phyloP scores from a whole-genome alignment of 2,113 vertebrate genomes.

The Mohoua ochrocephala region DNA sequence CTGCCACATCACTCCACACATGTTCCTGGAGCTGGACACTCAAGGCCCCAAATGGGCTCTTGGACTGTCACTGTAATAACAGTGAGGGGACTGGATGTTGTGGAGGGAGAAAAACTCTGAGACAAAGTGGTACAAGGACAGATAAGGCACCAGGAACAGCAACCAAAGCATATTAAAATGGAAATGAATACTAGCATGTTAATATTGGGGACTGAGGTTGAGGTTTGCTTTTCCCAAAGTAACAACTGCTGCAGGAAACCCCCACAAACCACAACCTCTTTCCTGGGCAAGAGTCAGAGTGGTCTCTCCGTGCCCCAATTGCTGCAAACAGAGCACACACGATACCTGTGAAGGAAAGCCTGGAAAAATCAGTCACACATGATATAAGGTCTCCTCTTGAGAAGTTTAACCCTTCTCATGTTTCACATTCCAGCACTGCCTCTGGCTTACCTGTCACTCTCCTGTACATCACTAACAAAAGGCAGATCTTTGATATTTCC shows the following conservation, averaged over 20 bases:
- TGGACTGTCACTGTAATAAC: background rate
- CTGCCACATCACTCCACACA: background rate
- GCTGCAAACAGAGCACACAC: background rate
- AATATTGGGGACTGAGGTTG: rapidly evolving
- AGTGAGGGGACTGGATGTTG: background rate
- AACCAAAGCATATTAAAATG: background rate
- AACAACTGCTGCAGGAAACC: background rate
- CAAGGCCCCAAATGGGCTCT: background rate
- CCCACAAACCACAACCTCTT: background rate
- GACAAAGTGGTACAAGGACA: background rate
- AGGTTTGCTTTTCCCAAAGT: background rate
- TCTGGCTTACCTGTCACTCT: background rate
- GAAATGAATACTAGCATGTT: background rate
- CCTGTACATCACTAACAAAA: background rate
- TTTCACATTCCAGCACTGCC: background rate
- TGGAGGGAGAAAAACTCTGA: background rate
- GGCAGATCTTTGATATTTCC: background rate
- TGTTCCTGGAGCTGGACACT: background rate
- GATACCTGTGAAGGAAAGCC: background rate
- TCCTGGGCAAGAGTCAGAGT: background rate
- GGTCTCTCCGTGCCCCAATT: background rate
- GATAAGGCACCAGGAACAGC: background rate
- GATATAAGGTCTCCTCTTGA: background rate
- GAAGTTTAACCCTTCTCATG: background rate
- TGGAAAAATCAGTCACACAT: background rate